phyloP scores from a whole-genome alignment of 1,140 invertebrate species.

The Chelonus insularis region DNA sequence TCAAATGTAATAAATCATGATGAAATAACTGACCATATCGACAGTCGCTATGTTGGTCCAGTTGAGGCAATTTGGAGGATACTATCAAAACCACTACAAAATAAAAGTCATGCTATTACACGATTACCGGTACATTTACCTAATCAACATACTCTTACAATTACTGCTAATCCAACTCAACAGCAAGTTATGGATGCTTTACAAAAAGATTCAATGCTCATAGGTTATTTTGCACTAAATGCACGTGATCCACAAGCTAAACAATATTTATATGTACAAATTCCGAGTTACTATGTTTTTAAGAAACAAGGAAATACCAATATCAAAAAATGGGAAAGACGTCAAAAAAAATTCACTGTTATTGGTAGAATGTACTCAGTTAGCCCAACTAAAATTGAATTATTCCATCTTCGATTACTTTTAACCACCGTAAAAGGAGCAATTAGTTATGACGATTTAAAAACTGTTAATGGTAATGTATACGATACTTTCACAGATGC shows the following conservation, averaged over 20 bases:
- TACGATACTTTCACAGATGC: constrained; percentile 13
- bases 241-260: background rate
- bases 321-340: background rate
- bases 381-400: constrained; percentile 25
- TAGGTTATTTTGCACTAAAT: background rate
- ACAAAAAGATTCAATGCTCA: background rate
- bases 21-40: constrained; percentile 6
- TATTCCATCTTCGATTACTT: constrained; percentile 26
- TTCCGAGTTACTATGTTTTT: background rate
- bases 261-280: background rate
- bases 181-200: background rate
- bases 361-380: constrained; percentile 26
- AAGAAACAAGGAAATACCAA: background rate
- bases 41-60: constrained; percentile 2
- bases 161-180: background rate
- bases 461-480: constrained; percentile 20
- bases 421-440: constrained; percentile 9
- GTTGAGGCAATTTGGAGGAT: background rate
- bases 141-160: background rate
- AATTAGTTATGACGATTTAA: constrained; percentile 19
- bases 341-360: constrained; percentile 13
- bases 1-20: constrained; percentile 1
- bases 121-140: constrained; percentile 5
- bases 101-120: constrained; percentile 7
- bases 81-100: background rate